Percentiles rank a stretch among this genome's conserved stretches.
phyloP scores from a whole-genome alignment of 2,888 invertebrate species.

The Sarcophaga carnaria region DNA sequence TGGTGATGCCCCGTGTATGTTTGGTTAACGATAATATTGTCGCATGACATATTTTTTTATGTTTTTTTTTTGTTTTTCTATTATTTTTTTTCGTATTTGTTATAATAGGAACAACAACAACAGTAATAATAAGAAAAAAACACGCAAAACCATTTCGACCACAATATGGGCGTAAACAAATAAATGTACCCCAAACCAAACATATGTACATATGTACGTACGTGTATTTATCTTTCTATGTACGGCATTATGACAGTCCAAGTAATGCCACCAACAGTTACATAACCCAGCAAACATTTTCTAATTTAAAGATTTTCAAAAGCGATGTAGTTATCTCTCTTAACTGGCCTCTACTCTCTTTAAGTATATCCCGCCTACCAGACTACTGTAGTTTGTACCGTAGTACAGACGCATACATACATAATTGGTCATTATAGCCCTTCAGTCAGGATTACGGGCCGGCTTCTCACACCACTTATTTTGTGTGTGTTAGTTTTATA shows the following conservation, averaged over 20 bases:
- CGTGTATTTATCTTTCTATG: neutral
- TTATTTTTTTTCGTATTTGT: too few relatives aligned
- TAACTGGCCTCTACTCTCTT: too few relatives aligned
- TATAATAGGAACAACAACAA: neutral
- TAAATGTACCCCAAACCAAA: slow-evolving; percentile 4
- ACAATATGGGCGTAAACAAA: slow-evolving; percentile 64
- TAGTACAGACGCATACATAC: too few relatives aligned
- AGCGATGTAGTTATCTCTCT: too few relatives aligned
- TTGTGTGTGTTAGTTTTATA: too few relatives aligned
- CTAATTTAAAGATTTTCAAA: neutral
- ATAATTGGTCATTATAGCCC: too few relatives aligned
- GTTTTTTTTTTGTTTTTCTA: neutral
- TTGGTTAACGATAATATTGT: slow-evolving; percentile 55
- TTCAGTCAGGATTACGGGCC: too few relatives aligned
- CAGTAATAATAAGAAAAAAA: slow-evolving; percentile 17
- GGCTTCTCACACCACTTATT: too few relatives aligned
- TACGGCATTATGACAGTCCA: neutral
- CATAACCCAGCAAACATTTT: slow-evolving; percentile 38
- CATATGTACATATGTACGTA: neutral
- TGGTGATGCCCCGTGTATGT: neutral
- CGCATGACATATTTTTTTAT: slow-evolving; percentile 53
- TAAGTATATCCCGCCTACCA: too few relatives aligned
- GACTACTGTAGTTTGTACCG: too few relatives aligned
- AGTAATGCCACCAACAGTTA: neutral
- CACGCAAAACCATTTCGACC: slow-evolving; percentile 61